phyloP scores from a whole-genome alignment of 2,888 invertebrate genomes.

The Drosophila lutescens region DNA sequence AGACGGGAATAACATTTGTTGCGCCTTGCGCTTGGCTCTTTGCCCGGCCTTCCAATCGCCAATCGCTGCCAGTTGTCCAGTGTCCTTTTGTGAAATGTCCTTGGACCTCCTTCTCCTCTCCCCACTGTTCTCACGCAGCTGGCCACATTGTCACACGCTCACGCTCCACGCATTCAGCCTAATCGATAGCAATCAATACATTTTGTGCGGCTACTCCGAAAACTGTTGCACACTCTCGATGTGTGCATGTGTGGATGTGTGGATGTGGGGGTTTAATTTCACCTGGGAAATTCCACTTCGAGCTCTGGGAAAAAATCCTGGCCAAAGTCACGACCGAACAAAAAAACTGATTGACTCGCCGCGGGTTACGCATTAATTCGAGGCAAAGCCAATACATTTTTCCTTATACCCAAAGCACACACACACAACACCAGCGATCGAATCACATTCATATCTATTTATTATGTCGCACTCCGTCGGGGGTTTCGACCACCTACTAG shows the following conservation, averaged over 20 bases:
- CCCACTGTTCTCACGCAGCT: not conserved
- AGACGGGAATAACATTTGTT: conserved; percentile 54
- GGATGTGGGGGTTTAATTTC: not conserved
- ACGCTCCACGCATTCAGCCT: conserved; percentile 23
- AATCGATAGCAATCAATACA: conserved; percentile 75
- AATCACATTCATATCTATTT: conserved; percentile 18
- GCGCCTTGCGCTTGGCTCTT: conserved; percentile 59
- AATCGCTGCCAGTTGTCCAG: not conserved
- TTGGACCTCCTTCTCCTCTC: no score
- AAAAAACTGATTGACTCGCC: not conserved
- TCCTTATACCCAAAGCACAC: not conserved
- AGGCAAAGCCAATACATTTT: not conserved
- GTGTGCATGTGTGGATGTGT: no score
- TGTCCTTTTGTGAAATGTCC: conserved; percentile 34
- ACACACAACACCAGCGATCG: not conserved
- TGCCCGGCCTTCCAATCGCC: conserved; percentile 4
- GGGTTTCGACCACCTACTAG: not conserved
- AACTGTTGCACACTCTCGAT: conserved; percentile 29
- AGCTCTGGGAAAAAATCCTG: not conserved
- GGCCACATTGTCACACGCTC: conserved; percentile 7
- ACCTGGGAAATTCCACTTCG: conserved; percentile 2
- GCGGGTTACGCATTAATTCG: not conserved
- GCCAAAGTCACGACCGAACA: not conserved
- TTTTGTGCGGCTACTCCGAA: conserved; percentile 29
- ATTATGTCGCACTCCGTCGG: conserved; percentile 11